These are phyloP conservation scores for Eremophila alpestris DNA, from an alignment of 2,797 vertebrate species.

Conservation along the genomic window DNA sequence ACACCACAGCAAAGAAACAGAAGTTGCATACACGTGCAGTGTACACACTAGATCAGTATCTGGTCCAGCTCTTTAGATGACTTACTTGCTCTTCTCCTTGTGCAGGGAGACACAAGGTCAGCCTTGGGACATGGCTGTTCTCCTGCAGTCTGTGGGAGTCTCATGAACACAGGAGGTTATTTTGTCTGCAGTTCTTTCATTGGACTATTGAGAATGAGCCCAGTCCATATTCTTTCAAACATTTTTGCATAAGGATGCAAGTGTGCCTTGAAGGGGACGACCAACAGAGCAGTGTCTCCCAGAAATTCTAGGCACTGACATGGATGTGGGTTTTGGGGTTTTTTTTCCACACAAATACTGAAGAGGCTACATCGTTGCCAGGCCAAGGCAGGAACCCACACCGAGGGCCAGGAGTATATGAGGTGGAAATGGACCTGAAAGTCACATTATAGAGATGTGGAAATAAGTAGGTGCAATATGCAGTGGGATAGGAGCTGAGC, in stretches of 20 bases:
- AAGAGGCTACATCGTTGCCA: neutral
- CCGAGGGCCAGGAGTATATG: neutral
- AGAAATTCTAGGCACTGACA: neutral
- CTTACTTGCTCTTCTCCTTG: neutral
- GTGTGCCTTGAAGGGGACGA: neutral
- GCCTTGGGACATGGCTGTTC: neutral
- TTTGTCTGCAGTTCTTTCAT: neutral
- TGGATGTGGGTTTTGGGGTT: neutral
- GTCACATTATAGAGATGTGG: neutral
- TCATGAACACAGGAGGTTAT: neutral
- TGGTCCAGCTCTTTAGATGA: neutral
- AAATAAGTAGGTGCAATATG: neutral
- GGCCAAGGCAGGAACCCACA: neutral
- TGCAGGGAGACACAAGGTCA: neutral
- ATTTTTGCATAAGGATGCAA: neutral
- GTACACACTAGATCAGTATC: neutral
- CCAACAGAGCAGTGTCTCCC: neutral
- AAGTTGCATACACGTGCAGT: neutral
- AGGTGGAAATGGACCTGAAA: neutral
- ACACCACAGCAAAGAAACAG: neutral
- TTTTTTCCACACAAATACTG: neutral
- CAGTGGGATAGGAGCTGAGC: neutral
- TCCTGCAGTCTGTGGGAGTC: neutral
- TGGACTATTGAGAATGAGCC: neutral
- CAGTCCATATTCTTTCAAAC: neutral